Conservation (phyloP, 2,888 invertebrate genomes). For the Horisme vitalbata region DNA sequence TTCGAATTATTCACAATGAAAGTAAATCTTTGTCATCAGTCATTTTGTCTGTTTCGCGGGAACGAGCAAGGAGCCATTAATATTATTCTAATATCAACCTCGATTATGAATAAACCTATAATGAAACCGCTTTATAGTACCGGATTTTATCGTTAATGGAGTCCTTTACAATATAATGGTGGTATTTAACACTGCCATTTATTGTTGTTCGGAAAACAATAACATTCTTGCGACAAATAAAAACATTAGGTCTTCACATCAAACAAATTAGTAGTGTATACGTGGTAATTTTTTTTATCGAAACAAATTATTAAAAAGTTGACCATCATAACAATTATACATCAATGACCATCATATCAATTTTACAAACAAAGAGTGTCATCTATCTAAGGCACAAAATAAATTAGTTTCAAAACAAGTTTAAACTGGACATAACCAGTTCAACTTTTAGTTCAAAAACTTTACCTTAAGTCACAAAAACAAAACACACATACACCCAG, state of each 20-base stretch:
- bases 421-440: too few species aligned
- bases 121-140: constrained; percentile 4
- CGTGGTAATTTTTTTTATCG: too few species aligned
- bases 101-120: constrained; percentile 23
- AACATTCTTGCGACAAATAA: not conserved
- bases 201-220: too few species aligned
- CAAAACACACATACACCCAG: constrained; percentile 25
- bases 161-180: constrained; percentile 4
- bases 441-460: too few species aligned
- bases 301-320: too few species aligned
- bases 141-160: constrained; percentile 1
- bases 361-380: too few species aligned
- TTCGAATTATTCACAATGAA: constrained; percentile 51
- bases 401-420: too few species aligned
- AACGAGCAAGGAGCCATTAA: constrained; percentile 32
- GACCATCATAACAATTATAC: too few species aligned
- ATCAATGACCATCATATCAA: too few species aligned
- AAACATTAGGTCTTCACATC: too few species aligned
- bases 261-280: too few species aligned
- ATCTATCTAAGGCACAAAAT: too few species aligned
- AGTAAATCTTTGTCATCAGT: constrained; percentile 50
- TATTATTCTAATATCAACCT: constrained; percentile 18
- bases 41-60: constrained; percentile 43
- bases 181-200: not conserved
- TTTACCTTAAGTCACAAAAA: constrained; percentile 15